Evolutionary conservation across 2,797 vertebrate genomes (phyloP), one percentile per base, ranked within the genome.

Genomic region (Furcifer pardalis): DNA sequence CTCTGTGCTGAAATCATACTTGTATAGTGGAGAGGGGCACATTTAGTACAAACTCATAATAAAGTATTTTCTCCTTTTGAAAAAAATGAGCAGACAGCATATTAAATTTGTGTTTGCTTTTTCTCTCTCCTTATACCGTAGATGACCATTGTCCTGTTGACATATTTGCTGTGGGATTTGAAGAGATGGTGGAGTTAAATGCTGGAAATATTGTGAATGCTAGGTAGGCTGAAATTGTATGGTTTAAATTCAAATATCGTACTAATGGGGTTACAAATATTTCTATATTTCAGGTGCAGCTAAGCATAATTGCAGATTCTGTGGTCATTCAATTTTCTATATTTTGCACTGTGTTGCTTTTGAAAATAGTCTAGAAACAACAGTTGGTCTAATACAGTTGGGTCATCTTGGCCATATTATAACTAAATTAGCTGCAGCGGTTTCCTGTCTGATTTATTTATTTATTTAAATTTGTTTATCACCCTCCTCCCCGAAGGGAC

Each of bases 131-230:
- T 83, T 84, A 86, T 37, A 56, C 66, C 32, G 62, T 80, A 97
- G 96, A 93, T 84, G 94, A 95, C 30, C 87, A 86, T 90, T 92
- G 89, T 88, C 95, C 96, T 3, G 94, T 94, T 86, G 96, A 97
- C 71, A 89, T 97, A 87, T 97, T 96, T 95, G 96, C 96, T 8
- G 94, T 97, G 79, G 96, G 96, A 59, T 97, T 97, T 91, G 96
- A 97, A 89, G 96, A 97, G 88, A 97, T 97, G 96, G 96, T 97
- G 90, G 96, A 97, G 49, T 91, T 97, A 89, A 97, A 87, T 66
- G 96, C 96, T 0, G 96, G 96, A 69, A 97, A 97, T 84, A 97
- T 97, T 86, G 96, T 97, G 84, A 97, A 96, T 85, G 95, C 96
- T 83, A 96, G 96, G 96, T 97, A 87, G 1, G 94, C 73, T 1